Percentiles rank a stretch among this genome's conserved stretches.
Evolutionary conservation across 1,140 invertebrate species (phyloP).

Genomic region (Thaumatotibia leucotreta): DNA sequence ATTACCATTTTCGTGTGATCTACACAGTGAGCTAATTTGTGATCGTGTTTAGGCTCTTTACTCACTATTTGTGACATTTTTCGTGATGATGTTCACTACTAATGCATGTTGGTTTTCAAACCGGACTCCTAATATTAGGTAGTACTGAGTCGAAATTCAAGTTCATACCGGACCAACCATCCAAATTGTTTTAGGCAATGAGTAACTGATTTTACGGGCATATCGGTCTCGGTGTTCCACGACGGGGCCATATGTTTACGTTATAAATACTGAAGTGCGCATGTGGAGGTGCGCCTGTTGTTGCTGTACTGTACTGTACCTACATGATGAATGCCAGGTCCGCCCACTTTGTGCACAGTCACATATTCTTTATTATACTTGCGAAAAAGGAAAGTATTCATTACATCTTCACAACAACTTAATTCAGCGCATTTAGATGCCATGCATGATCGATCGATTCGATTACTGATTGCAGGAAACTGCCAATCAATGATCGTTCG

Average conservation of each 20-base stretch:
- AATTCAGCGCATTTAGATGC: background rate
- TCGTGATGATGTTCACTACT: no score
- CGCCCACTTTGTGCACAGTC: slow-evolving; percentile 43
- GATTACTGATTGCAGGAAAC: background rate
- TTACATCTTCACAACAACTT: background rate
- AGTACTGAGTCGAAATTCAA: no score
- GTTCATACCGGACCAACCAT: no score
- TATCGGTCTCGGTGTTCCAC: slow-evolving; percentile 26
- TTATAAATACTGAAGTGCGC: slow-evolving; percentile 46
- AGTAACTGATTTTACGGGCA: slow-evolving; percentile 20
- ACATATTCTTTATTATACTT: background rate
- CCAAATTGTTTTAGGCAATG: background rate
- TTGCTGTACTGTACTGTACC: slow-evolving; percentile 43
- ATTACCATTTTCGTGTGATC: no score
- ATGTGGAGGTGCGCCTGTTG: slow-evolving; percentile 29
- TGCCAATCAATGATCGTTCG: background rate
- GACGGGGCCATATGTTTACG: slow-evolving; percentile 57
- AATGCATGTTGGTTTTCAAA: no score
- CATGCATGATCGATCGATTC: background rate
- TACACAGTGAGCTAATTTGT: no score
- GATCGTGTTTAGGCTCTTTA: no score
- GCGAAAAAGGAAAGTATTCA: background rate
- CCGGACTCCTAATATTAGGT: no score
- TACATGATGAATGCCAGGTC: slow-evolving; percentile 49
- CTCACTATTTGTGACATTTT: no score